These are phyloP conservation scores for Galaxea fascicularis DNA, from an alignment of 92 coral and sea anemone genomes.

Conservation along the genomic window DNA sequence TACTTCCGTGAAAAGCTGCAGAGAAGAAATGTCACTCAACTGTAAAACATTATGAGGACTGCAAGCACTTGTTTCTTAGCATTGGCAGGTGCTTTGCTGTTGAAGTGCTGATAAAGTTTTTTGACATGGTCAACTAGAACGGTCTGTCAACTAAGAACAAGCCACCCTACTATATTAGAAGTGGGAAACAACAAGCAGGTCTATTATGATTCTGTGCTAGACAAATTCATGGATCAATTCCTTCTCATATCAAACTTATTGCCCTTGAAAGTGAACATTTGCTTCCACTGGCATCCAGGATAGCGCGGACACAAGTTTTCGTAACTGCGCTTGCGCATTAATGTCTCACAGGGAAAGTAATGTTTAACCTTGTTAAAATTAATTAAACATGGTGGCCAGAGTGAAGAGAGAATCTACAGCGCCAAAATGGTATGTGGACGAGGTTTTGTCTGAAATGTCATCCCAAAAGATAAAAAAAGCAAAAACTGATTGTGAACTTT, in stretches of 20 bases:
- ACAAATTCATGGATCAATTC: conserved; percentile 25
- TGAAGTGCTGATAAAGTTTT: conserved; percentile 56
- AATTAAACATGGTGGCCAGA: conserved; percentile 7
- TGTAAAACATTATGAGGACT: no score
- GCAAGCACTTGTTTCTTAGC: conserved; percentile 53
- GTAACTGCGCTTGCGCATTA: conserved; percentile 17
- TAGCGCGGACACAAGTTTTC: conserved; percentile 14
- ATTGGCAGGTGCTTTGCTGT: conserved; percentile 51
- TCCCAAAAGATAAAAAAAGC: not conserved
- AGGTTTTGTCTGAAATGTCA: not conserved
- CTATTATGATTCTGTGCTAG: conserved; percentile 30
- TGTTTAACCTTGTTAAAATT: conserved; percentile 1
- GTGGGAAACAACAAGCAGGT: conserved; percentile 22
- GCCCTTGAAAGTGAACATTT: conserved; percentile 11
- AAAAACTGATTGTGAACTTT: not conserved
- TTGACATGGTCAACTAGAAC: conserved; percentile 9
- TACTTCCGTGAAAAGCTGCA: conserved; percentile 35
- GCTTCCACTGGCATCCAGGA: conserved; percentile 20
- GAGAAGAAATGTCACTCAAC: conserved; percentile 47
- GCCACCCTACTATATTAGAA: conserved; percentile 42
- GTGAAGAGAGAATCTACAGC: conserved; percentile 14
- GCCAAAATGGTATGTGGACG: conserved; percentile 32
- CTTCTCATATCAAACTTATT: conserved; percentile 2
- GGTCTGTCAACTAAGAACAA: conserved; percentile 10
- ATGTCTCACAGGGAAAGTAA: conserved; percentile 17